Base-by-base conservation (phyloP, 1,140 invertebrate genomes). In the Latrodectus geometricus region DNA sequence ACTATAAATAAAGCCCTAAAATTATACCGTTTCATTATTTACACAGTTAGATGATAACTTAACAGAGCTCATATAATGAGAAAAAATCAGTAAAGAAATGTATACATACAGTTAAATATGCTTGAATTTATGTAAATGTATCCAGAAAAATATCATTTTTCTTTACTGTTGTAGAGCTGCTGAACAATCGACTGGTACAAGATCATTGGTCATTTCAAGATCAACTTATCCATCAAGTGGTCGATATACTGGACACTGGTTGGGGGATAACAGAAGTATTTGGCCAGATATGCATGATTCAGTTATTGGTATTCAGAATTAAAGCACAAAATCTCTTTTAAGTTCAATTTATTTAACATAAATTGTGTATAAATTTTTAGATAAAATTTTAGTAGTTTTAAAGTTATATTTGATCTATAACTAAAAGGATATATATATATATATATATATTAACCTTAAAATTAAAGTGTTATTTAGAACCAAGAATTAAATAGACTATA, bases 161-260 rank as follows among this genome's bases (percentile, higher is more conserved):
- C n/a, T n/a, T n/a, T n/a, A 65, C 15, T 20, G 9, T 74, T 66
- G 14, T 93, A 95, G 96, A 91, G 93, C 89, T 61, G 87, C 52
- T 15, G 21, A 88, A 73, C 35, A 88, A 72, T 54, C 86, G 65
- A 85, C 91, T 93, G 52, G 92, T 92, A 94, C 93, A 89, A 92
- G 90, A 49, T 56, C 87, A 4, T 89, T 90, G 9, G 87, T 92
- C 0, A 90, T 93, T 15, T 91, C 92, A 49, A 89, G 93, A 17
- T 93, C 93, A 35, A 93, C 92, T 5, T 94, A 91, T 89, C 87
- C 92, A 8, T 91, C 93, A 52, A 90, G 90, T 74, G 93, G 93
- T 54, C 88, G 91, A 61, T 93, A 91, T 89, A 91, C 90, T 72
- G 91, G 91, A 73, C 93, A 94, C 87, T 94, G 93, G 93, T 88